A percentile compares a stretch with the other conserved stretches of the same genome.
Conservation (phyloP, 35 echinoderm and acorn worm species). For the Lytechinus pictus region DNA sequence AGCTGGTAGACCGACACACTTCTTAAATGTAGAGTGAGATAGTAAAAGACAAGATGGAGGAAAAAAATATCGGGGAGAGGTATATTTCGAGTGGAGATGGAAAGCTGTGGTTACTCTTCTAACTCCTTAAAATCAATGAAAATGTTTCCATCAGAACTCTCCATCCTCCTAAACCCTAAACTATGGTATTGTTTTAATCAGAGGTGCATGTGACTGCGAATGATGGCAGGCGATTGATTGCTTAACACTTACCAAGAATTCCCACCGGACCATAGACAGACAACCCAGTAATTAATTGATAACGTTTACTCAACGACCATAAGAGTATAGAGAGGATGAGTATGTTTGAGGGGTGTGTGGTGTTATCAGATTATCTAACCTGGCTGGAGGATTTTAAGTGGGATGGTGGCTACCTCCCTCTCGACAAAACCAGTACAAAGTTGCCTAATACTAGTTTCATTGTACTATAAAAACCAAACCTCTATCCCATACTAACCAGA, state of each 20-base stretch:
- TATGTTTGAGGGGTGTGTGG: background rate
- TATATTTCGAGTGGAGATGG: too few species aligned
- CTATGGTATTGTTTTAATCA: background rate
- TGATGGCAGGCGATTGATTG: background rate
- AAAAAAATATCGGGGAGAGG: background rate
- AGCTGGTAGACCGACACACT: too few species aligned
- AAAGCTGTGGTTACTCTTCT: background rate
- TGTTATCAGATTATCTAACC: background rate
- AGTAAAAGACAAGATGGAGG: background rate
- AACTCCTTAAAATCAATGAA: background rate
- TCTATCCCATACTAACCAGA: too few species aligned
- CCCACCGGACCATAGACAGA: background rate
- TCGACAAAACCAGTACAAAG: too few species aligned
- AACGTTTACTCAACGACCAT: background rate
- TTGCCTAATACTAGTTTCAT: too few species aligned
- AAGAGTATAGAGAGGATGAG: background rate
- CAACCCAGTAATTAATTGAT: background rate
- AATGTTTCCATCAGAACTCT: background rate
- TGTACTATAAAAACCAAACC: too few species aligned
- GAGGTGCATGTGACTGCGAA: background rate
- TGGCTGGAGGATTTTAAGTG: too few species aligned
- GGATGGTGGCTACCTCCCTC: too few species aligned
- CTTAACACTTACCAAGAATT: background rate
- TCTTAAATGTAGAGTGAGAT: background rate
- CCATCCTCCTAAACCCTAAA: background rate